A percentile compares a stretch with the other conserved stretches of the same genome.
These are phyloP conservation scores for Phthorimaea operculella DNA, from an alignment of 1,140 invertebrate species.

Conservation along the genomic window DNA sequence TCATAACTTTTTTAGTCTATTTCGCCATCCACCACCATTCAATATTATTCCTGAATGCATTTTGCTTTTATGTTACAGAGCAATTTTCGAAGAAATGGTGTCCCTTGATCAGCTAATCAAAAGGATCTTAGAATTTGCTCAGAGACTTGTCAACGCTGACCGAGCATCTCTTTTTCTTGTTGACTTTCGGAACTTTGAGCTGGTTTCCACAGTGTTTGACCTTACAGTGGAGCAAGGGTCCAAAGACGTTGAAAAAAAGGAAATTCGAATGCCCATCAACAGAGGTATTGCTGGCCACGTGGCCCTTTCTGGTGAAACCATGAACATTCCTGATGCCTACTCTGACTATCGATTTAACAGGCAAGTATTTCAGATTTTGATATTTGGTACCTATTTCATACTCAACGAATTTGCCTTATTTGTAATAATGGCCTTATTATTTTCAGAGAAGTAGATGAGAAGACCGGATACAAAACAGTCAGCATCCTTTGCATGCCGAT, in stretches of 20 bases:
- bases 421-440: background rate
- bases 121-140: slow-evolving; percentile 86
- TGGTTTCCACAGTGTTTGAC: slow-evolving; percentile 87
- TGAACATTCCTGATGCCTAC: slow-evolving; percentile 85
- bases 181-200: slow-evolving; percentile 76
- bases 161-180: slow-evolving; percentile 82
- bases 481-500: slow-evolving; percentile 90
- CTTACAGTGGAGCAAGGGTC: slow-evolving; percentile 59
- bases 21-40: too few species aligned
- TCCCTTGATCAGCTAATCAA: slow-evolving; percentile 85
- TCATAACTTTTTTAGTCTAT: background rate
- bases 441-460: slow-evolving; percentile 75
- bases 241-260: slow-evolving; percentile 42
- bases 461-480: slow-evolving; percentile 80
- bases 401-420: too few species aligned
- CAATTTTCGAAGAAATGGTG: slow-evolving; percentile 85
- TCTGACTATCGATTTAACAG: slow-evolving; percentile 82
- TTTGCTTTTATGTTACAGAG: slow-evolving; percentile 49
- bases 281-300: slow-evolving; percentile 75
- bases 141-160: slow-evolving; percentile 83
- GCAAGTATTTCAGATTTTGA: slow-evolving; percentile 26
- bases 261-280: slow-evolving; percentile 69
- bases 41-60: too few species aligned
- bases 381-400: too few species aligned
- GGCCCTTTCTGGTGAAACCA: slow-evolving; percentile 78